Conservation (phyloP, 2,888 invertebrate species). For the Syritta pipiens region DNA sequence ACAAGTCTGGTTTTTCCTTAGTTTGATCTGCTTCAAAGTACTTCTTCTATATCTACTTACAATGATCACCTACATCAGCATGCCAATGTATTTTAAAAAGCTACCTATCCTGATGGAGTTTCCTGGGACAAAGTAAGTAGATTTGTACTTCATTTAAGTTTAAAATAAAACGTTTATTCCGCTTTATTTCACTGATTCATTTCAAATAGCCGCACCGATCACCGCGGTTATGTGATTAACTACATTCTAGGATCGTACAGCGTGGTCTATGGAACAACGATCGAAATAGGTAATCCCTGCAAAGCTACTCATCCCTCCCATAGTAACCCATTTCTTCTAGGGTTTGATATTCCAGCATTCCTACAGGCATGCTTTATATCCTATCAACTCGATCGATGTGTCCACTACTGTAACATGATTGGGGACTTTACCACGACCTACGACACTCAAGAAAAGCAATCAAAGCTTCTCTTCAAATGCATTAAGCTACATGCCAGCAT, state of each 20-base stretch:
- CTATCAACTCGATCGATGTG: slow-evolving; percentile 31
- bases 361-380: slow-evolving; percentile 31
- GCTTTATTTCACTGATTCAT: neutral
- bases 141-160: neutral
- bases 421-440: slow-evolving; percentile 25
- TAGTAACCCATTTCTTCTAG: neutral
- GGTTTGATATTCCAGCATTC: slow-evolving; percentile 42
- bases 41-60: slow-evolving; percentile 13
- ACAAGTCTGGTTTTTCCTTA: neutral
- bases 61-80: slow-evolving; percentile 1
- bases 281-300: slow-evolving; percentile 29
- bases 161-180: neutral
- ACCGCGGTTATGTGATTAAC: slow-evolving; percentile 33
- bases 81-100: slow-evolving; percentile 25
- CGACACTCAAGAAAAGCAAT: slow-evolving; percentile 30
- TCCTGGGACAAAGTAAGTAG: slow-evolving; percentile 36
- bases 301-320: neutral
- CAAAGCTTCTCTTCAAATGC: slow-evolving; percentile 19
- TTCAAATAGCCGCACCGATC: neutral
- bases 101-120: slow-evolving; percentile 49
- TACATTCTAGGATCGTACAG: slow-evolving; percentile 21
- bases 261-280: slow-evolving; percentile 25
- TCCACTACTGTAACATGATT: slow-evolving; percentile 30
- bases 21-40: slow-evolving; percentile 15
- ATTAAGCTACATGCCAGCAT: slow-evolving; percentile 18